Conservation (phyloP, 2,113 vertebrate species). For the Aplodontia rufa region DNA sequence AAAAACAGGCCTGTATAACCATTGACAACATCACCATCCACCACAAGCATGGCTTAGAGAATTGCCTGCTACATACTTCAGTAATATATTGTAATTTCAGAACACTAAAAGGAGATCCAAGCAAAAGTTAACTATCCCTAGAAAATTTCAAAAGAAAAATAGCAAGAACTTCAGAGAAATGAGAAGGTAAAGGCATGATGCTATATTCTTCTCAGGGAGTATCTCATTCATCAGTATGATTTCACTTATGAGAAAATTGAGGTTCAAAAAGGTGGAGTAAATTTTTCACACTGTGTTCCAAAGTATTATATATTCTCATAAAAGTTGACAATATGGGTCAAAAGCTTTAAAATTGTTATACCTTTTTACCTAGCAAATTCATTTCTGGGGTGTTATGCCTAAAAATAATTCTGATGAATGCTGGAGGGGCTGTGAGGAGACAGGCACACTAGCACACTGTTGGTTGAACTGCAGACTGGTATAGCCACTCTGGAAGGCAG, state of each 20-base stretch:
- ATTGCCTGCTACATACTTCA: background rate
- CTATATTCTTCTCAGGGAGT: background rate
- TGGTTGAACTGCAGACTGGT: too few relatives aligned
- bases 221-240: background rate
- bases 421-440: too few relatives aligned
- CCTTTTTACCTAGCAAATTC: background rate
- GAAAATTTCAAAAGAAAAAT: background rate
- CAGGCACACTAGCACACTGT: too few relatives aligned
- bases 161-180: background rate
- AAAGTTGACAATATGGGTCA: background rate
- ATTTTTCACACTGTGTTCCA: background rate
- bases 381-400: background rate
- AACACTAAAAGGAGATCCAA: background rate
- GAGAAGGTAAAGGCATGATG: background rate
- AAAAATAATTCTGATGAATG: slow-evolving; percentile 19
- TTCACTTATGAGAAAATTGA: background rate
- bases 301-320: background rate
- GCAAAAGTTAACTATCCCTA: background rate
- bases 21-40: background rate
- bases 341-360: background rate
- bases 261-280: background rate
- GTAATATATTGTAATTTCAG: background rate
- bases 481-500: too few relatives aligned
- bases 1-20: background rate
- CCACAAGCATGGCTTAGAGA: background rate